These are phyloP conservation scores for Branchellion lobata DNA, from an alignment of 2,888 invertebrate species.

Conservation along the genomic window DNA sequence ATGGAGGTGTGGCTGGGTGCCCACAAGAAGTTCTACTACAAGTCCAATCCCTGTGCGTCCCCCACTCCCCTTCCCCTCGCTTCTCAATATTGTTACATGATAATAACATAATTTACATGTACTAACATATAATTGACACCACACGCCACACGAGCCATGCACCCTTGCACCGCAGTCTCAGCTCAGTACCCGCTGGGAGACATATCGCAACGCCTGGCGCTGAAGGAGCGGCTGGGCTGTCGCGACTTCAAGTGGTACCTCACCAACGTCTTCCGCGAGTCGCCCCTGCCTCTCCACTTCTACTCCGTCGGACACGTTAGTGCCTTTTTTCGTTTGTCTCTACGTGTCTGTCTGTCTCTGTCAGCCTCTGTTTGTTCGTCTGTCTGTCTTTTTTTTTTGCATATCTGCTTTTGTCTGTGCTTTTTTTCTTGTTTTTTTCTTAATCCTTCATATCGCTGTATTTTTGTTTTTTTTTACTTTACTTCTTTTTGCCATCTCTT, in stretches of 20 bases:
- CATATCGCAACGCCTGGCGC: slow-evolving; percentile 9
- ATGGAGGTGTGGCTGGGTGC: slow-evolving; percentile 99
- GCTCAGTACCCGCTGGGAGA: slow-evolving; percentile 23
- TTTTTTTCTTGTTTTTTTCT: neutral
- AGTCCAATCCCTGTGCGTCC: slow-evolving; percentile 60
- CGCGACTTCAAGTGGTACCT: slow-evolving; percentile 42
- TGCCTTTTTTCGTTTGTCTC: too few relatives aligned
- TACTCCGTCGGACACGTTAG: slow-evolving; percentile 38
- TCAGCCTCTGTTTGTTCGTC: neutral
- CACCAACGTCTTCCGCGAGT: slow-evolving; percentile 20
- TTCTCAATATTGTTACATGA: too few relatives aligned
- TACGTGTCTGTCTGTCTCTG: neutral
- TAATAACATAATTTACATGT: too few relatives aligned
- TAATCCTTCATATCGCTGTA: neutral
- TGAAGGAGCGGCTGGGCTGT: slow-evolving; percentile 36
- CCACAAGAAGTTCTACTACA: slow-evolving; percentile 74
- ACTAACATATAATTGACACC: too few relatives aligned
- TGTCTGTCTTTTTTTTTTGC: neutral
- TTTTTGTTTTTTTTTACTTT: too few relatives aligned
- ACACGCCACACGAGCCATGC: neutral
- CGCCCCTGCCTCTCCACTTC: slow-evolving; percentile 34
- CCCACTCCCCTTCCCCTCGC: too few relatives aligned
- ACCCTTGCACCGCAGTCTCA: too few relatives aligned
- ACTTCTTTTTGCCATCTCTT: too few relatives aligned
- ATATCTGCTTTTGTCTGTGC: too few relatives aligned